These are phyloP conservation scores for Philonicus albiceps DNA, from an alignment of 2,888 invertebrate genomes.

Conservation along the genomic window DNA sequence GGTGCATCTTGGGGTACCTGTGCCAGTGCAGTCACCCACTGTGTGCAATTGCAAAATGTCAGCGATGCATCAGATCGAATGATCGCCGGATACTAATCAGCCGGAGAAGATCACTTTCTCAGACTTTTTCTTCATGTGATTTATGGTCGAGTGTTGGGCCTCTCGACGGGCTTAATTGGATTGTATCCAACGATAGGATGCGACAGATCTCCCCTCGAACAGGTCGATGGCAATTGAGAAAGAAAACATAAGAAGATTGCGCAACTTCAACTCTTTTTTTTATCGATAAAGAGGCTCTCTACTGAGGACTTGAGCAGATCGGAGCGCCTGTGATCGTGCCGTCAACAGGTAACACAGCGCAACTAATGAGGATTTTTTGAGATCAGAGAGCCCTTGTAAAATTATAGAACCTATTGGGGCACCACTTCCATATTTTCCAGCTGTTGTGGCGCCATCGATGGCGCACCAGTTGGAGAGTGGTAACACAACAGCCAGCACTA, in stretches of 20 bases:
- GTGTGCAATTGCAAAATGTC: not conserved
- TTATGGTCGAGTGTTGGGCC: not conserved
- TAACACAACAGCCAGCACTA: not conserved
- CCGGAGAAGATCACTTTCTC: not conserved
- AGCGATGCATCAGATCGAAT: not conserved
- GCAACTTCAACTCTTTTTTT: not conserved
- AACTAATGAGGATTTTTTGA: not conserved
- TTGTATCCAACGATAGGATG: not conserved
- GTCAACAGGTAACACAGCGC: not conserved
- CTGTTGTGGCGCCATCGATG: not conserved
- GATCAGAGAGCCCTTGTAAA: not conserved
- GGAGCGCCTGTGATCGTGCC: not conserved
- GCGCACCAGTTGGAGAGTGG: not conserved
- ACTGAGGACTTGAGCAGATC: not conserved
- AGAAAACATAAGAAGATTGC: not conserved
- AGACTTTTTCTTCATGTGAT: not conserved
- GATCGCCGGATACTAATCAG: not conserved
- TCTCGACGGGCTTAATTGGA: not conserved
- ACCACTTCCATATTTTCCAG: not conserved
- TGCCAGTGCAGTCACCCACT: not conserved
- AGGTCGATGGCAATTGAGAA: not conserved
- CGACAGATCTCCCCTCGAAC: not conserved
- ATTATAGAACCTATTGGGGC: not conserved
- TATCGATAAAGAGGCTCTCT: not conserved
- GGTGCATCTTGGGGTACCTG: not conserved